phyloP scores from a whole-genome alignment of 2,888 invertebrate genomes.

The Gisinianus flammeolus region DNA sequence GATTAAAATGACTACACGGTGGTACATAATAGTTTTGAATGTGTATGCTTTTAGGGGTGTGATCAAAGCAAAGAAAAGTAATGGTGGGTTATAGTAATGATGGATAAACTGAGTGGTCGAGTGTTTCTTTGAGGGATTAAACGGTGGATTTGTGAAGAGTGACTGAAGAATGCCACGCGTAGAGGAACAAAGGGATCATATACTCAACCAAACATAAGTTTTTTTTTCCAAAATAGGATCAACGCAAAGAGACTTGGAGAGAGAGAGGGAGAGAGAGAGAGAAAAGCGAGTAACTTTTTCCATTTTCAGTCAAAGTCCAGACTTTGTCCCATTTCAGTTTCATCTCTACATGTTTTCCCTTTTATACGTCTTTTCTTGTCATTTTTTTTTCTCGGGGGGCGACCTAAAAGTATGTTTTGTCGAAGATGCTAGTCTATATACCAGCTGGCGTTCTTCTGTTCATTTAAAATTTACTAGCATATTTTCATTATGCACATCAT shows the following conservation, averaged over 20 bases:
- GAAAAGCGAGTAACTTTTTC: background rate
- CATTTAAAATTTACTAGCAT: background rate
- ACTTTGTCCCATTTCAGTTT: constrained; percentile 24
- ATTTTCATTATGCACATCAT: background rate
- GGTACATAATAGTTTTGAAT: too few species aligned
- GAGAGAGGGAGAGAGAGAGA: background rate
- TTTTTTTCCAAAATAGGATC: constrained; percentile 32
- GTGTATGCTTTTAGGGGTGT: constrained; percentile 19
- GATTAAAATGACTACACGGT: too few species aligned
- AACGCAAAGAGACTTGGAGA: background rate
- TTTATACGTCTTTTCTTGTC: constrained; percentile 41
- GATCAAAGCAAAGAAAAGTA: constrained; percentile 20
- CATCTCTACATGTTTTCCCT: constrained; percentile 43
- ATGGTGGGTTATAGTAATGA: constrained; percentile 23
- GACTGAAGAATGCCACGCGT: constrained; percentile 43
- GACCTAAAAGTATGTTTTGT: constrained; percentile 18
- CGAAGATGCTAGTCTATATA: background rate
- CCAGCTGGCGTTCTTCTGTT: constrained; percentile 18
- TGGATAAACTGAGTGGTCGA: constrained; percentile 37
- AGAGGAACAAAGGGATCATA: constrained; percentile 46
- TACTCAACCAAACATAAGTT: background rate
- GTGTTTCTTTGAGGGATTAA: constrained; percentile 39
- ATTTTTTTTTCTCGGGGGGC: constrained; percentile 17
- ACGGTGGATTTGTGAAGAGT: constrained; percentile 22
- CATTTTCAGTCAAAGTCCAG: constrained; percentile 1